These are phyloP conservation scores for Icerya purchasi DNA, from an alignment of 2,888 invertebrate species.

Conservation along the genomic window DNA sequence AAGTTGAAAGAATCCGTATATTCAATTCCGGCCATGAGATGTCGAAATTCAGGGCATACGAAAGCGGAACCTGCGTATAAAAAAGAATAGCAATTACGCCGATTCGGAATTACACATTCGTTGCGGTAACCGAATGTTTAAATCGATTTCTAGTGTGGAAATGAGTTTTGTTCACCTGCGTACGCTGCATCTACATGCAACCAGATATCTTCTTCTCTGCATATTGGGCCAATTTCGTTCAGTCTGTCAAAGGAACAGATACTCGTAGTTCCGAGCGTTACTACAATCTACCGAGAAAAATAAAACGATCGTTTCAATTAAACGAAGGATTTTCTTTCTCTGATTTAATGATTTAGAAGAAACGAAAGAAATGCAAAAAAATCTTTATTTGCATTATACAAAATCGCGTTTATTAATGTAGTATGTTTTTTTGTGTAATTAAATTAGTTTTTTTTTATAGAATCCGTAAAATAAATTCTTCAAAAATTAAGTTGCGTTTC, in stretches of 20 bases:
- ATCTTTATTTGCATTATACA: no score
- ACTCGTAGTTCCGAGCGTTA: conserved; percentile 70
- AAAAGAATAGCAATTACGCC: background rate
- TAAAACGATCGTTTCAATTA: no score
- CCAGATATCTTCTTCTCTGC: conserved; percentile 56
- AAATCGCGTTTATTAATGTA: no score
- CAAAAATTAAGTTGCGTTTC: no score
- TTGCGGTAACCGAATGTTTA: no score
- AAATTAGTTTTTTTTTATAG: no score
- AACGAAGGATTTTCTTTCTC: no score
- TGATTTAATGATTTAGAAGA: no score
- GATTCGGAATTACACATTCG: background rate
- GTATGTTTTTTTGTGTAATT: no score
- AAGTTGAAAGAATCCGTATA: conserved; percentile 91
- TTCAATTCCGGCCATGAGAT: conserved; percentile 70
- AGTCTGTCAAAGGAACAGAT: conserved; percentile 77
- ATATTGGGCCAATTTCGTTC: conserved; percentile 41
- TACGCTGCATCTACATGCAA: conserved; percentile 92
- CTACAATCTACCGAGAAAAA: conserved; percentile 34
- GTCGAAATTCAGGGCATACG: conserved; percentile 88
- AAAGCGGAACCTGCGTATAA: conserved; percentile 47
- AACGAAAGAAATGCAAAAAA: no score
- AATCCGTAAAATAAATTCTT: no score
- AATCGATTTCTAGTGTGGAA: no score
- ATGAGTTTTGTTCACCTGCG: conserved; percentile 33